phyloP scores from a whole-genome alignment of 2,888 invertebrate species.

The Bombyx huttoni region DNA sequence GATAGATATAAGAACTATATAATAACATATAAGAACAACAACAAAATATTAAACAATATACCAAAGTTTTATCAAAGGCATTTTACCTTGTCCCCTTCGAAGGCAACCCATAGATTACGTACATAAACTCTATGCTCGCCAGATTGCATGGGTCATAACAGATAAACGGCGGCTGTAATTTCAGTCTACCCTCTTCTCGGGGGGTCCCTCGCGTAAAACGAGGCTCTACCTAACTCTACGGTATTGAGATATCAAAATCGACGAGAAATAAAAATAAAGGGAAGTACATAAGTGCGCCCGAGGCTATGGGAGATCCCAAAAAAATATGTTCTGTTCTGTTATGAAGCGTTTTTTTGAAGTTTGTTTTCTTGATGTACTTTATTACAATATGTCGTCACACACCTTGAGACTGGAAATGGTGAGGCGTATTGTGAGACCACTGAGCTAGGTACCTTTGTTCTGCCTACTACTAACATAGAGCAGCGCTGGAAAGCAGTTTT shows the following conservation, averaged over 20 bases:
- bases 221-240: conserved; percentile 5
- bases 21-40: too few relatives aligned
- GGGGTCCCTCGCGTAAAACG: conserved; percentile 34
- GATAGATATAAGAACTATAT: too few relatives aligned
- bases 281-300: neutral
- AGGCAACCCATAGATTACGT: conserved; percentile 34
- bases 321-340: too few relatives aligned
- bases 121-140: conserved; percentile 26
- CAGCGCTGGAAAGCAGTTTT: too few relatives aligned
- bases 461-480: too few relatives aligned
- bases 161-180: conserved; percentile 53
- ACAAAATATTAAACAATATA: neutral
- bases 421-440: too few relatives aligned
- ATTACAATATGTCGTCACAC: too few relatives aligned
- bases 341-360: too few relatives aligned
- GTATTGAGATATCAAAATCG: conserved; percentile 2
- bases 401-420: too few relatives aligned
- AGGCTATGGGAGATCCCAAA: too few relatives aligned
- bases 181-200: conserved; percentile 28
- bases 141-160: conserved; percentile 58
- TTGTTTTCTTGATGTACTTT: too few relatives aligned
- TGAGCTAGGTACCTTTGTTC: too few relatives aligned
- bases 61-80: neutral
- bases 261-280: neutral
- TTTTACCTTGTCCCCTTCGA: conserved; percentile 19